Evolutionary conservation across 2,888 invertebrate species (phyloP).

Genomic region (Spilarctia lutea): DNA sequence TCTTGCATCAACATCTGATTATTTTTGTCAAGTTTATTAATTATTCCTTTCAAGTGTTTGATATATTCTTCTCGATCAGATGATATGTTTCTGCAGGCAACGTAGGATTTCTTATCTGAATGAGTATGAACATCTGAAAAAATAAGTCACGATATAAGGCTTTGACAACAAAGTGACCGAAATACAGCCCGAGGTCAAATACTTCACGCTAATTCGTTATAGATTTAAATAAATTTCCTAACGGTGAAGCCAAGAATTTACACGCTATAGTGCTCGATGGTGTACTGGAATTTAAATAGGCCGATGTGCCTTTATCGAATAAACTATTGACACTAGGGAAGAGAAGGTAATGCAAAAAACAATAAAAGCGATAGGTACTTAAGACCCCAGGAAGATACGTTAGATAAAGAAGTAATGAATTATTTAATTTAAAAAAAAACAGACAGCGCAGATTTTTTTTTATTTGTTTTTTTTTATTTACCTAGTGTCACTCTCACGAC

Average conservation of each 20-base stretch:
- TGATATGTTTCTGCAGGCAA: conserved; percentile 40
- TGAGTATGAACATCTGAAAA: conserved; percentile 46
- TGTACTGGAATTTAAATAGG: neutral
- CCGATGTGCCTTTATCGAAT: neutral
- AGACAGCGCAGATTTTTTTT: no score
- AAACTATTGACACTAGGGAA: neutral
- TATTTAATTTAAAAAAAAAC: no score
- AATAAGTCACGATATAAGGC: neutral
- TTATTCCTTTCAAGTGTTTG: conserved; percentile 43
- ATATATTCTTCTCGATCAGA: conserved; percentile 44
- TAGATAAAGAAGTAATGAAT: no score
- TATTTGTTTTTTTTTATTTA: no score
- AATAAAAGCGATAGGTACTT: neutral
- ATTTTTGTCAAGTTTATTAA: conserved; percentile 47
- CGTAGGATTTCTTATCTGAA: conserved; percentile 37
- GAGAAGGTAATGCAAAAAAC: neutral
- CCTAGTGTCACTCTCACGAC: no score
- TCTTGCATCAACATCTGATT: conserved; percentile 48
- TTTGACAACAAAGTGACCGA: neutral
- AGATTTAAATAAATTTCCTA: neutral
- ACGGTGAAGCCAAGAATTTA: neutral
- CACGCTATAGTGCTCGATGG: neutral
- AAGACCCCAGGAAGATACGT: neutral
- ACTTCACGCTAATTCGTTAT: neutral
- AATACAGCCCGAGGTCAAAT: neutral